Percentiles rank a stretch among this genome's conserved stretches.
Evolutionary conservation across 2,113 vertebrate species (phyloP).

Genomic region (Ochotona princeps): DNA sequence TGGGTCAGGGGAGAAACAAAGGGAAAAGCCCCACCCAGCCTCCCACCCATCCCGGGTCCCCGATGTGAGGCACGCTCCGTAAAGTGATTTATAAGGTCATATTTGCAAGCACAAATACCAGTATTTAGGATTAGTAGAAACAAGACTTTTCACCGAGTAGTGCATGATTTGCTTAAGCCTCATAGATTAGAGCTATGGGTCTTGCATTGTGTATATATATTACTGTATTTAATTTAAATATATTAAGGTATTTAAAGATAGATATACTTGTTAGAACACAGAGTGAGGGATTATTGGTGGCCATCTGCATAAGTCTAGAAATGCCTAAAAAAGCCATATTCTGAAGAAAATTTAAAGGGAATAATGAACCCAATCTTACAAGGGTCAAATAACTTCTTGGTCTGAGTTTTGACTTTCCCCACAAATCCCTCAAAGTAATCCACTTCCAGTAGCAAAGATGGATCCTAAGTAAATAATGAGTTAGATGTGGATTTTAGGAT

Average conservation of each 20-base stretch:
- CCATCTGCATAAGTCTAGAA: neutral
- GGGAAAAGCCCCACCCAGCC: too few species aligned
- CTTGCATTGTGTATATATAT: neutral
- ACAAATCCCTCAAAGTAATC: neutral
- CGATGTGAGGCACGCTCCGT: too few species aligned
- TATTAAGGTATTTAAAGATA: neutral
- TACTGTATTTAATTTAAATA: neutral
- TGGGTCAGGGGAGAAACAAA: too few species aligned
- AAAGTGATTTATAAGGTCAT: neutral
- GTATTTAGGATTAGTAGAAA: constrained; percentile 37
- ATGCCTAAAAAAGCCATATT: neutral
- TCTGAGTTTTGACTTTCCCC: neutral
- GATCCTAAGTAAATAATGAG: neutral
- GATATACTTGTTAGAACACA: neutral
- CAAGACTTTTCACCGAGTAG: neutral
- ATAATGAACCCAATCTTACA: neutral
- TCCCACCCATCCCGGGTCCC: too few species aligned
- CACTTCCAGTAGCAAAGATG: neutral
- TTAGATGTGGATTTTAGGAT: neutral
- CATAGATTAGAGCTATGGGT: neutral
- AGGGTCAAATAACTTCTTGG: neutral
- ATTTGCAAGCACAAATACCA: neutral
- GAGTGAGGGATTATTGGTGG: neutral
- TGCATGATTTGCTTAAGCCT: neutral
- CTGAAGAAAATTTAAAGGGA: neutral